Base-by-base conservation (phyloP, 1,140 invertebrate genomes). In the Linepithema humile region DNA sequence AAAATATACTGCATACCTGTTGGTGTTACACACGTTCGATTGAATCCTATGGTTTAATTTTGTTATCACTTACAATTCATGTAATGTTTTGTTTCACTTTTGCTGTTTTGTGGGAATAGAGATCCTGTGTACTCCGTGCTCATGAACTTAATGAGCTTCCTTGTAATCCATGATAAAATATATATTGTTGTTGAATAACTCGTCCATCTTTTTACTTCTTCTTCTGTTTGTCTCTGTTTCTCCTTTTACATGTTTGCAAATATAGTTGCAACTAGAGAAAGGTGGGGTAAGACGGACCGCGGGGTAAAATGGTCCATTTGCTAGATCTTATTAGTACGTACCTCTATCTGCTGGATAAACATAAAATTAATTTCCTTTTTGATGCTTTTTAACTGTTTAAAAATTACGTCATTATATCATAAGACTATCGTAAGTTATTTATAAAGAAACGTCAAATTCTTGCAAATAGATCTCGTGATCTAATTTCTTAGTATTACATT, bases 61-160 rank as follows among this genome's bases (percentile, higher is more conserved):
- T n/a, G n/a, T 3, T 9, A 45, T 43, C 43, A 43, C 1, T 15
- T 15, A 6, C 6, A 12, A 55, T 65, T 12, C n/a, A 3, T 53
- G 10, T 7, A 0, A 3, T 32, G 4, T 40, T 20, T 26, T 4
- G 23, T 2, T 2, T n/a, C 29, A 15, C 23, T 35, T 48, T 15
- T 65, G 20, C 15, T 38, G 26, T 12, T 32, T 48, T 9, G 5
- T 12, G 3, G 50, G 15, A 55, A 77, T 75, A 10, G n/a, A n/a
- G 50, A 70, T 82, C 59, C 60, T 32, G 65, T 78, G 80, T 32
- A 45, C 20, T 35, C 7, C 59, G 72, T 73, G 35, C 82, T 82
- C 85, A 70, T 70, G 48, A 89, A 91, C 82, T 87, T 85, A 92
- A 91, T 91, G 89, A 91, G 91, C 90, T 89, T 84, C 70, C 57